Conservation (phyloP, 64 coral and sea anemone genomes). For the Actinia tenebrosa region DNA sequence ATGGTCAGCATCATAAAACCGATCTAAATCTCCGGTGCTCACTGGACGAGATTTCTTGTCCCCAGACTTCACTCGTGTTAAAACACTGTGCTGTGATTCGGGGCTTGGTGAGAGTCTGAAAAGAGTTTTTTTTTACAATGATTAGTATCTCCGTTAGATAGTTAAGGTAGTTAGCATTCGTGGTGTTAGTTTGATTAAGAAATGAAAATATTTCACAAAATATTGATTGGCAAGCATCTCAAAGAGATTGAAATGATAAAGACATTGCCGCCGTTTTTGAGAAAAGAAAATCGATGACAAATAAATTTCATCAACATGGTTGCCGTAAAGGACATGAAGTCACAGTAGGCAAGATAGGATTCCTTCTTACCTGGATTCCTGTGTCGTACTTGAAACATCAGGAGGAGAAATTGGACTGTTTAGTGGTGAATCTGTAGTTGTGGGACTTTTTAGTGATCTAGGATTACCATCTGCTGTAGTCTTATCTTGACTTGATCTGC, state of each 20-base stretch:
- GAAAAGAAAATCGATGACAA: too few relatives aligned
- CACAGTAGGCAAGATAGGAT: too few relatives aligned
- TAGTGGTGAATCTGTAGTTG: not conserved
- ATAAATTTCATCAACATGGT: too few relatives aligned
- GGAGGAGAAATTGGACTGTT: not conserved
- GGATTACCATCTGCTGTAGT: not conserved
- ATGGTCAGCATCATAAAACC: constrained; percentile 26
- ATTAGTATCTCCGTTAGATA: not conserved
- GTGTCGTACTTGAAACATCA: not conserved
- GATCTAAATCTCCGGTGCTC: constrained; percentile 26
- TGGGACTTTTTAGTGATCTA: not conserved
- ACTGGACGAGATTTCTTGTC: constrained; percentile 23
- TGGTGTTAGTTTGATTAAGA: not conserved
- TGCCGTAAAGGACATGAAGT: too few relatives aligned
- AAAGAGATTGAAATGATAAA: too few relatives aligned
- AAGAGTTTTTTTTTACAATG: not conserved
- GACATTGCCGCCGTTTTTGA: too few relatives aligned
- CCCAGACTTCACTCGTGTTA: constrained; percentile 15
- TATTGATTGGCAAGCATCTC: not conserved
- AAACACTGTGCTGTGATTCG: constrained; percentile 13
- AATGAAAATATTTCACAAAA: not conserved
- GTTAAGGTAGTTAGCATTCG: not conserved
- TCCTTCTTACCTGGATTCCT: not conserved
- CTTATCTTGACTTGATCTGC: not conserved
- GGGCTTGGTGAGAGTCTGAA: not conserved